These are phyloP conservation scores for Shinisaurus crocodilurus DNA, from an alignment of 2,113 vertebrate species.

Conservation along the genomic window DNA sequence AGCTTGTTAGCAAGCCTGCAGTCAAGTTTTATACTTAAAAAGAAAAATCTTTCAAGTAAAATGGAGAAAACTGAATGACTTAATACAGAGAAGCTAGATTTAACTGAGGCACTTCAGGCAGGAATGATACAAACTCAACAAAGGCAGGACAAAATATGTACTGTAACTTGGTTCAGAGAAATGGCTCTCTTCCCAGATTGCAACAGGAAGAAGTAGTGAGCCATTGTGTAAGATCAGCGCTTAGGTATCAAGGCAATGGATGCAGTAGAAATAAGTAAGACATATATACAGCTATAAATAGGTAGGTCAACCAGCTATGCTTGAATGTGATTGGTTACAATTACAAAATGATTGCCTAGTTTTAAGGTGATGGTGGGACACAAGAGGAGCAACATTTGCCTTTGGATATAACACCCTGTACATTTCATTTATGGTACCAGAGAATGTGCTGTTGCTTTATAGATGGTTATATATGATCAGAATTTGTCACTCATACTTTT, in stretches of 20 bases:
- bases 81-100: background rate
- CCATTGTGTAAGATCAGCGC: background rate
- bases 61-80: background rate
- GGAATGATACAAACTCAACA: constrained; percentile 13
- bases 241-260: constrained; percentile 13
- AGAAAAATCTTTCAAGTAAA: background rate
- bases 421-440: constrained; percentile 42
- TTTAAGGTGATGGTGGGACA: constrained; percentile 30
- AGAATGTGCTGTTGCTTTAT: constrained; percentile 60
- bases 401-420: constrained; percentile 1
- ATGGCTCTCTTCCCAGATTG: constrained; percentile 24
- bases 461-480: constrained; percentile 43
- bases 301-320: constrained; percentile 37
- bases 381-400: constrained; percentile 19
- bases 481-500: constrained; percentile 23
- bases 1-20: constrained; percentile 3
- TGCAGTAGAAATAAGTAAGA: constrained; percentile 33
- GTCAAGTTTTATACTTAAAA: background rate
- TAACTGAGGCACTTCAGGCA: constrained; percentile 70
- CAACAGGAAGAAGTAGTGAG: background rate
- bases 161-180: constrained; percentile 6
- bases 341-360: background rate
- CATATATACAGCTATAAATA: constrained; percentile 21
- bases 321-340: background rate
- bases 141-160: constrained; percentile 28